These are phyloP conservation scores for Cephus runcator DNA, from an alignment of 2,888 invertebrate species.

Conservation along the genomic window DNA sequence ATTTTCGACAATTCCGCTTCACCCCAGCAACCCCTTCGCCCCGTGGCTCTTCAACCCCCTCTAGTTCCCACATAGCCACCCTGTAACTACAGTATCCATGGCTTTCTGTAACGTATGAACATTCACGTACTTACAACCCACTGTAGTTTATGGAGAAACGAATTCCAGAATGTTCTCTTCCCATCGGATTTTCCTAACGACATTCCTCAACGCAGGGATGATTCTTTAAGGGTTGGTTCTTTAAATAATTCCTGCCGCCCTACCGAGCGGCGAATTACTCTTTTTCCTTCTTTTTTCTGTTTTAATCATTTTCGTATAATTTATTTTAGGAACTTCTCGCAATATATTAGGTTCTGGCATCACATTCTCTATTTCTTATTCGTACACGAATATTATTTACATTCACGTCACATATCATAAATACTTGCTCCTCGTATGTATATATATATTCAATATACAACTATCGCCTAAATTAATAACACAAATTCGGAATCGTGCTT, in stretches of 20 bases:
- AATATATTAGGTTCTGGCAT: constrained; percentile 40
- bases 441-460: constrained; percentile 9
- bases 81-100: background rate
- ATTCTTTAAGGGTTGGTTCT: background rate
- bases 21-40: constrained; percentile 7
- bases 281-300: background rate
- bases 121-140: background rate
- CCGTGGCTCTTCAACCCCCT: background rate
- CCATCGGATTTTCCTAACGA: background rate
- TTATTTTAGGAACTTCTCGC: constrained; percentile 59
- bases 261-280: background rate
- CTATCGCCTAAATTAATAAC: background rate
- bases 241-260: background rate
- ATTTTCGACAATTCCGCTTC: constrained; percentile 21
- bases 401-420: constrained; percentile 39
- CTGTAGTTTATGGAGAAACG: background rate
- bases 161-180: background rate
- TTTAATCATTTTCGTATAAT: constrained; percentile 24
- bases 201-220: no score
- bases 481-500: background rate
- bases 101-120: background rate
- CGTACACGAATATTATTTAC: constrained; percentile 42
- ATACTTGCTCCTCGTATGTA: constrained; percentile 27
- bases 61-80: background rate
- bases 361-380: constrained; percentile 38